Evolutionary conservation across 1,140 invertebrate genomes (phyloP).

Genomic region (Armadillidium nasatum): DNA sequence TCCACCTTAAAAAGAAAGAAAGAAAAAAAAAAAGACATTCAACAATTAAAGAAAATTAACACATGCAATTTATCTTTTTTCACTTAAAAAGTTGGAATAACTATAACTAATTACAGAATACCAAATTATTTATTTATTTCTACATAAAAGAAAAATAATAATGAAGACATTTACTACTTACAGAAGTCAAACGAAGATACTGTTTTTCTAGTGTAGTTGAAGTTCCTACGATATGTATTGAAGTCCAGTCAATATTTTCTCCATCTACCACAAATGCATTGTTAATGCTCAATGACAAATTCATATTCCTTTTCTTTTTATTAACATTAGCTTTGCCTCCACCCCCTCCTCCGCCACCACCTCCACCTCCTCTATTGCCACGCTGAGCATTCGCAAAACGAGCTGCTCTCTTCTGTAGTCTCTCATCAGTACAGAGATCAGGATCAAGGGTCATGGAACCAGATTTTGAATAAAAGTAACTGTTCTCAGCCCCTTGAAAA

Average conservation of each 20-base stretch:
- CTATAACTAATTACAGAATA: no score
- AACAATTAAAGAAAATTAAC: no score
- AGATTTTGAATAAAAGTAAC: conserved; percentile 66
- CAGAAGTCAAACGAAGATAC: conserved; percentile 85
- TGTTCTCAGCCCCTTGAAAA: conserved; percentile 1
- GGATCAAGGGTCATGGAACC: conserved; percentile 50
- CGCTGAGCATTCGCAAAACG: conserved; percentile 60
- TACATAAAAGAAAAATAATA: no score
- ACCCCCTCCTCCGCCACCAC: conserved; percentile 7
- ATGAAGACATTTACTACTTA: conserved; percentile 48
- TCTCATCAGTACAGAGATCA: conserved; percentile 50
- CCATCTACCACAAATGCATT: conserved; percentile 50
- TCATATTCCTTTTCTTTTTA: conserved; percentile 27
- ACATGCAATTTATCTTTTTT: no score
- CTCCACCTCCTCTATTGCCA: conserved; percentile 51
- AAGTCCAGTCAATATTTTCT: conserved; percentile 70
- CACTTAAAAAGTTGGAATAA: no score
- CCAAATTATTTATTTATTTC: no score
- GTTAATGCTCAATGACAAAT: conserved; percentile 32
- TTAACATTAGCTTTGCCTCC: not conserved
- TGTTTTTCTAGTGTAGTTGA: conserved; percentile 89
- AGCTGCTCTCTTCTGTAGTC: conserved; percentile 63
- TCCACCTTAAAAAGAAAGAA: no score
- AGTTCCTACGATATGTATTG: conserved; percentile 86
- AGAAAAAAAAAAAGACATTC: no score